phyloP scores from a whole-genome alignment of 2,113 vertebrate species.

The Colaptes auratus region DNA sequence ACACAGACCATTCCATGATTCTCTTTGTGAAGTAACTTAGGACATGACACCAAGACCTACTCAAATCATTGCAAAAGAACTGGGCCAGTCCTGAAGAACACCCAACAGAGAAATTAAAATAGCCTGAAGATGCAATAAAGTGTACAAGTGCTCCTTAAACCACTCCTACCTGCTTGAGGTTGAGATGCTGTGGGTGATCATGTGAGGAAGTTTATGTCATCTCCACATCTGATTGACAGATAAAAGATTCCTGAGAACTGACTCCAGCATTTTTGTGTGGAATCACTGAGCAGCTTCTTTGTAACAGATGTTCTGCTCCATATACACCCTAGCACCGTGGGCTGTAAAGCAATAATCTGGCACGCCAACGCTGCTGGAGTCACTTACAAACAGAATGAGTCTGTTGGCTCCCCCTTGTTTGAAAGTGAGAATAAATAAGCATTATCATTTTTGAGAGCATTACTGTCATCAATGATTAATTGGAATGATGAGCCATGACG shows the following conservation, averaged over 20 bases:
- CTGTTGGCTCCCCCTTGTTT: background rate
- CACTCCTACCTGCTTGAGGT: background rate
- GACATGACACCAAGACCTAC: background rate
- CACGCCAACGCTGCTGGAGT: background rate
- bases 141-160: background rate
- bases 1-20: background rate
- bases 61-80: background rate
- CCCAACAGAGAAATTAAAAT: background rate
- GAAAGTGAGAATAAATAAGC: background rate
- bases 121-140: background rate
- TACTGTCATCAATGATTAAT: slow-evolving; percentile 5
- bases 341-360: slow-evolving; percentile 3
- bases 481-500: background rate
- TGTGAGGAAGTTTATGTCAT: background rate
- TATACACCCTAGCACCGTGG: background rate
- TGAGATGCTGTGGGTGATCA: background rate
- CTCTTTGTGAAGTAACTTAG: background rate
- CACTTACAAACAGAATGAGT: background rate
- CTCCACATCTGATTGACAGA: background rate
- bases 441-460: background rate
- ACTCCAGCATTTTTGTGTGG: background rate
- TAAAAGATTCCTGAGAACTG: slow-evolving; percentile 22
- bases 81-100: background rate
- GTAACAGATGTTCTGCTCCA: background rate
- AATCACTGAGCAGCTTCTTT: background rate